phyloP scores from a whole-genome alignment of 1,140 invertebrate species.

The Dreissena rostriformis region DNA sequence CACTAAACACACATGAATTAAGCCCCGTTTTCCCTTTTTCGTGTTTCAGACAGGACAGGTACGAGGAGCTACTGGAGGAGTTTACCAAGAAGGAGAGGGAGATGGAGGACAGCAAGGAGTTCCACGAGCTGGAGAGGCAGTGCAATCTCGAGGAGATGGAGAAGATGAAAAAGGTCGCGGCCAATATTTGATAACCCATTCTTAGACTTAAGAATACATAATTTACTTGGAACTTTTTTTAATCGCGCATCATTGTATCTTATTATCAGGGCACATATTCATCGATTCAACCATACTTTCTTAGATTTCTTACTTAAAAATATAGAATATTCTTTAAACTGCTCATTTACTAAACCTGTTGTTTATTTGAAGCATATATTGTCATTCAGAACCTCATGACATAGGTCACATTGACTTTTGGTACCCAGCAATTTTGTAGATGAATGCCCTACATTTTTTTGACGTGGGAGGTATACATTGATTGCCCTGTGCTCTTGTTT shows the following conservation, averaged over 20 bases:
- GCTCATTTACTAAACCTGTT: no score
- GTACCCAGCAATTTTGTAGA: not conserved
- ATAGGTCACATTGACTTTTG: not conserved
- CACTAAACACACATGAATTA: no score
- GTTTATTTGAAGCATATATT: no score
- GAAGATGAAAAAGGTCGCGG: conserved; percentile 39
- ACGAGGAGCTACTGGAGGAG: conserved; percentile 46
- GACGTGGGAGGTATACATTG: not conserved
- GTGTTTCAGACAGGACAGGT: conserved; percentile 21
- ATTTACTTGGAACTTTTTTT: no score
- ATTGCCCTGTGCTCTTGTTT: no score
- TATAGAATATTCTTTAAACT: no score
- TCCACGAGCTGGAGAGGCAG: conserved; percentile 42
- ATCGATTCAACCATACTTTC: no score
- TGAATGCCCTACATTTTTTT: not conserved
- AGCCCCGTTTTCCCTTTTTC: not conserved
- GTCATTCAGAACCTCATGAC: no score
- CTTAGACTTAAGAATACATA: no score
- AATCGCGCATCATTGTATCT: no score
- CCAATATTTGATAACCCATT: not conserved
- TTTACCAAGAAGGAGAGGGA: conserved; percentile 44
- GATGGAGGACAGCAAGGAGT: conserved; percentile 40
- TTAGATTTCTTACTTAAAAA: no score
- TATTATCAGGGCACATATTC: no score
- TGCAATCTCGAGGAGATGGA: conserved; percentile 36